Percentiles rank a stretch among this genome's conserved stretches.
These are phyloP conservation scores for Stenopsyche tienmushanensis DNA, from an alignment of 1,140 invertebrate genomes.

Conservation along the genomic window DNA sequence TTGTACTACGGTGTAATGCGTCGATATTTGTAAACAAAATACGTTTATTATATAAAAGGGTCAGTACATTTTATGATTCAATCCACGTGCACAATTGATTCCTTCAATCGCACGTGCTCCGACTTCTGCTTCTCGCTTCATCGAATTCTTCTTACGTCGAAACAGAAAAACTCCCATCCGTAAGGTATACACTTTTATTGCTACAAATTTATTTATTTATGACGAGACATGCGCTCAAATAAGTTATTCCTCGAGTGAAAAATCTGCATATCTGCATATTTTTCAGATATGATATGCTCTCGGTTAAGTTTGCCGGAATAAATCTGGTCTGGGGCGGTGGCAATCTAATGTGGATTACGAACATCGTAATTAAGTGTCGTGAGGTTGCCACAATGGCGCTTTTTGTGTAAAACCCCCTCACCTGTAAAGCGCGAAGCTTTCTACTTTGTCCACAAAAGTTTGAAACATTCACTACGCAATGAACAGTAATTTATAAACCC, in stretches of 20 bases:
- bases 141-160: not conserved
- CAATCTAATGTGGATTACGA: not conserved
- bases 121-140: conserved; percentile 1
- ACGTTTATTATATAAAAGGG: not conserved
- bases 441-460: not conserved
- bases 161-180: not conserved
- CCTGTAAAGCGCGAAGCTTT: not conserved
- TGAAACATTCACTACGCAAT: conserved; percentile 8
- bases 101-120: conserved; percentile 30
- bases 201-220: not conserved
- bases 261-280: too few relatives aligned
- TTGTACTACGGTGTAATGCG: too few relatives aligned
- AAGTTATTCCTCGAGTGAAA: not conserved
- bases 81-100: conserved; percentile 37
- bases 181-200: not conserved
- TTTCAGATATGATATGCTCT: too few relatives aligned
- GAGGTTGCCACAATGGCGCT: not conserved
- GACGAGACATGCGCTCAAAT: not conserved
- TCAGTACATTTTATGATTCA: conserved; percentile 24
- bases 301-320: too few relatives aligned
- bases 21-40: not conserved
- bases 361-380: not conserved
- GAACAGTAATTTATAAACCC: conserved; percentile 13
- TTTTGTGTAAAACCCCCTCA: not conserved
- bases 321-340: too few relatives aligned